phyloP scores from a whole-genome alignment of 1,140 invertebrate species.

The Atta texana region DNA sequence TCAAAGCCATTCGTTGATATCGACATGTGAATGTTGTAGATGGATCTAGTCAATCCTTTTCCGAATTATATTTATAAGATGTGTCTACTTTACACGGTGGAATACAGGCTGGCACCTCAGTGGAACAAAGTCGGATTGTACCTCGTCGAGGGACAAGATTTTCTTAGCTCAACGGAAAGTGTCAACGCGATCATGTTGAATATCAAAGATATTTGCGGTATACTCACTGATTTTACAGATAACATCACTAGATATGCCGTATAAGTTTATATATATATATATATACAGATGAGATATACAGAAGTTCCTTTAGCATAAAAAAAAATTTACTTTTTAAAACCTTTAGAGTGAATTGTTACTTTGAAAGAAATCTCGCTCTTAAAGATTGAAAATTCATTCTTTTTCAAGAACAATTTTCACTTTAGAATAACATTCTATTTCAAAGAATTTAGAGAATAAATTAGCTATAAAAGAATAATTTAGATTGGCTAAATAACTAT shows the following conservation, averaged over 20 bases:
- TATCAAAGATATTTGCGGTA: conserved; percentile 59
- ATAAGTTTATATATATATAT: background rate
- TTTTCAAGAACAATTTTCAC: no score
- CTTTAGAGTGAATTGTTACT: no score
- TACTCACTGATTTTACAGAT: conserved; percentile 23
- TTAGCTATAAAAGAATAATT: background rate
- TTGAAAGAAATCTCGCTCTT: no score
- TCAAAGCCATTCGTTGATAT: background rate
- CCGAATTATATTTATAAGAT: conserved; percentile 69
- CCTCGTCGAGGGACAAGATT: conserved; percentile 76
- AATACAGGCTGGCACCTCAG: conserved; percentile 73
- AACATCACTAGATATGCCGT: background rate
- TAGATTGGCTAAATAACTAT: background rate
- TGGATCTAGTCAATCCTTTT: conserved; percentile 51
- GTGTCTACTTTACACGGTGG: conserved; percentile 77
- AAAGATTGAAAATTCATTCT: no score
- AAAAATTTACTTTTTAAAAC: background rate
- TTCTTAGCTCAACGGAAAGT: conserved; percentile 64
- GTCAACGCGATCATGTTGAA: conserved; percentile 75
- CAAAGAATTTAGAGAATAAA: no score
- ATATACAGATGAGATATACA: background rate
- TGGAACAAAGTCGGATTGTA: conserved; percentile 79
- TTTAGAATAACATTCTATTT: no score
- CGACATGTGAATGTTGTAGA: conserved; percentile 30
- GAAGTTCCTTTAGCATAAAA: background rate